Evolutionary conservation across 1,140 invertebrate species (phyloP).

Genomic region (Bradysia coprophila): DNA sequence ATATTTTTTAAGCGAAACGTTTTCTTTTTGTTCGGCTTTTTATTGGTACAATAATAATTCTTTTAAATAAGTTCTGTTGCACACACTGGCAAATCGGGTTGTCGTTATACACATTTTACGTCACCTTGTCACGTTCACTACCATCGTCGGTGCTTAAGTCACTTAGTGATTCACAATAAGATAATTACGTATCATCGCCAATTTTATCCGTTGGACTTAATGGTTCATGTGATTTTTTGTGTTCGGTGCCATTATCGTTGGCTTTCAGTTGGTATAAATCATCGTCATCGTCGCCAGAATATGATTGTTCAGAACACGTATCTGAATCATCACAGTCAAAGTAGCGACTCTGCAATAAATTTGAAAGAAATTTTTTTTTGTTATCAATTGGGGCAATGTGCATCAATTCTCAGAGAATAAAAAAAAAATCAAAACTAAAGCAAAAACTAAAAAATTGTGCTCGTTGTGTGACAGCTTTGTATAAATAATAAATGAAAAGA

Average conservation of each 20-base stretch:
- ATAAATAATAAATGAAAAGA: no score
- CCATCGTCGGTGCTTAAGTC: not conserved
- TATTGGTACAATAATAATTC: not conserved
- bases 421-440: no score
- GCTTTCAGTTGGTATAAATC: no score
- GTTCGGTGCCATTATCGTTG: not conserved
- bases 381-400: not conserved
- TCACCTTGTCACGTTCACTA: not conserved
- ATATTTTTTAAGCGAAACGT: not conserved
- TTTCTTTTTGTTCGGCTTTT: not conserved
- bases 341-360: conserved; percentile 1
- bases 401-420: not conserved
- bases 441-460: no score
- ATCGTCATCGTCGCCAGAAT: not conserved
- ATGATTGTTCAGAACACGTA: not conserved
- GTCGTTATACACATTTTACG: not conserved
- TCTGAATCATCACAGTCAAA: conserved; percentile 2
- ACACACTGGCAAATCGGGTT: no score
- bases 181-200: not conserved
- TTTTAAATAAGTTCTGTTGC: no score
- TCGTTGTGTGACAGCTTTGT: no score
- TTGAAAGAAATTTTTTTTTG: not conserved
- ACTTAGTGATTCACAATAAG: not conserved
- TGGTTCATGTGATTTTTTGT: not conserved
- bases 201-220: not conserved